Conservation (phyloP, 1,140 invertebrate genomes). For the Acromyrmex heyeri region DNA sequence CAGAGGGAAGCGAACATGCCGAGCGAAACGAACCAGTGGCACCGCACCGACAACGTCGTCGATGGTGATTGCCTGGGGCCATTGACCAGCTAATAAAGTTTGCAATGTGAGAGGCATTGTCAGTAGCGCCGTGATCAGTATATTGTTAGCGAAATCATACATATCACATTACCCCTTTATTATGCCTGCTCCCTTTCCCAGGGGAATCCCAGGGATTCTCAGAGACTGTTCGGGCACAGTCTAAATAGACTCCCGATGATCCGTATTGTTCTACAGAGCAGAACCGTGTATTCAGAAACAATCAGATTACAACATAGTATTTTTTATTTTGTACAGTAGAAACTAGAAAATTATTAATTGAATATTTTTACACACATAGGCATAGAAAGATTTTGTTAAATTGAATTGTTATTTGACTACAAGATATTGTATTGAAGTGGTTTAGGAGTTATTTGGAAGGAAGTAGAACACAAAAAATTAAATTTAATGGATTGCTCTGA, state of each 20-base stretch:
- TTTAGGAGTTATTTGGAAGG: too few species aligned
- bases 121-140: background rate
- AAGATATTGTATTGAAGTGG: too few species aligned
- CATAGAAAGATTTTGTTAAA: too few species aligned
- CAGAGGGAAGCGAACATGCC: constrained; percentile 13
- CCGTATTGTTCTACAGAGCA: background rate
- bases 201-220: background rate
- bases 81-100: constrained; percentile 70
- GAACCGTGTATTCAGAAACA: background rate
- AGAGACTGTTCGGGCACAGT: background rate
- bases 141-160: constrained; percentile 52
- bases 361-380: too few species aligned
- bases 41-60: background rate
- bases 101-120: constrained; percentile 15
- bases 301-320: background rate
- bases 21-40: constrained; percentile 23
- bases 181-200: background rate
- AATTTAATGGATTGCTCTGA: too few species aligned
- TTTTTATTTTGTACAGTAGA: background rate
- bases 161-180: constrained; percentile 12
- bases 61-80: constrained; percentile 47
- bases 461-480: too few species aligned
- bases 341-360: background rate
- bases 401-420: too few species aligned
- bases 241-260: background rate